These are phyloP conservation scores for Gavia stellata DNA, from an alignment of 2,113 vertebrate species.

Conservation along the genomic window DNA sequence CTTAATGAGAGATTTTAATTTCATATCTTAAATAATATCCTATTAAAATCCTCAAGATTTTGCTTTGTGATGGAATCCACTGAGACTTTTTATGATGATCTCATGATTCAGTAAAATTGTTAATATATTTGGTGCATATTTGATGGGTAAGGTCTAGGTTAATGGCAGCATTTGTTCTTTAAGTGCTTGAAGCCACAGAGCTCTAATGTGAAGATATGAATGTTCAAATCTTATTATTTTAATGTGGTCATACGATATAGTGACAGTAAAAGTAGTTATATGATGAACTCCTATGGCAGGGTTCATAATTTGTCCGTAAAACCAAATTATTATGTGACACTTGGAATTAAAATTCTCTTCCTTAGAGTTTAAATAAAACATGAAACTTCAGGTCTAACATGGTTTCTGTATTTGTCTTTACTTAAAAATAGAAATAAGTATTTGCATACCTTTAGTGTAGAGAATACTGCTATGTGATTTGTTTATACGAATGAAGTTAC, in stretches of 20 bases:
- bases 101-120: neutral
- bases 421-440: neutral
- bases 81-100: conserved; percentile 23
- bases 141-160: conserved; percentile 36
- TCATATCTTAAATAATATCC: conserved; percentile 50
- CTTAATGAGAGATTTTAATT: conserved; percentile 39
- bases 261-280: neutral
- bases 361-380: neutral
- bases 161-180: conserved; percentile 50
- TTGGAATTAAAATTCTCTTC: neutral
- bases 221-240: conserved; percentile 35
- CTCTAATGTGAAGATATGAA: conserved; percentile 30
- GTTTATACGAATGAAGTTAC: neutral
- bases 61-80: conserved; percentile 21
- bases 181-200: conserved; percentile 20
- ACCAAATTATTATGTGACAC: neutral
- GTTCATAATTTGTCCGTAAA: neutral
- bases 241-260: neutral
- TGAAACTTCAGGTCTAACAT: neutral
- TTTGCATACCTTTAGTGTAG: neutral
- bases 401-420: neutral
- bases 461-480: neutral
- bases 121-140: conserved; percentile 12
- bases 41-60: conserved; percentile 38
- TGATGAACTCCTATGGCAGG: neutral